phyloP scores from a whole-genome alignment of 92 coral and sea anemone genomes.

The Epizoanthus fatuus region DNA sequence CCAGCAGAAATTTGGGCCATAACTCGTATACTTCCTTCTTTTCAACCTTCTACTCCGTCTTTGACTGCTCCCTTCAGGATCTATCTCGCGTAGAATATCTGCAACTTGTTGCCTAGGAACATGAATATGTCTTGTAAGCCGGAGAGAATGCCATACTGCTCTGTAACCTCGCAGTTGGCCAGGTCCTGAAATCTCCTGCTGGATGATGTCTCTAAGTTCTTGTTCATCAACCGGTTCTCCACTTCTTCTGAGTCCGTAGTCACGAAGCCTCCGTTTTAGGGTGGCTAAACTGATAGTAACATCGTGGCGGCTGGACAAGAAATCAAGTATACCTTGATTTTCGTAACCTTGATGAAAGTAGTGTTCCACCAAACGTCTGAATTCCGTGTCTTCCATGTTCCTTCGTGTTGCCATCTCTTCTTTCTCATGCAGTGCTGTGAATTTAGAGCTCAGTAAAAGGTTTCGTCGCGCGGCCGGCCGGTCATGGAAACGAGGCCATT shows the following conservation, averaged over 20 bases:
- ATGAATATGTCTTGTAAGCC: slow-evolving; percentile 47
- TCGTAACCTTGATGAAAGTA: slow-evolving; percentile 61
- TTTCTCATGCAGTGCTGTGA: too few species aligned
- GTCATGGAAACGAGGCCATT: too few species aligned
- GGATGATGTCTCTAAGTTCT: slow-evolving; percentile 13
- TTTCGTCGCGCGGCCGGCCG: too few species aligned
- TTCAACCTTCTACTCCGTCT: slow-evolving; percentile 52
- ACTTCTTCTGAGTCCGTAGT: slow-evolving; percentile 47
- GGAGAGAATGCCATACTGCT: slow-evolving; percentile 60
- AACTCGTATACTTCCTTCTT: slow-evolving; percentile 42
- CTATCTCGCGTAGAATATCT: slow-evolving; percentile 43
- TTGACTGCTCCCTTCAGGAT: slow-evolving; percentile 56
- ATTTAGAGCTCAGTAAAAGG: too few species aligned
- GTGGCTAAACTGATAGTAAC: slow-evolving; percentile 42
- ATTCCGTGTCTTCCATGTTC: slow-evolving; percentile 6
- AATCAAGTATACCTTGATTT: slow-evolving; percentile 56
- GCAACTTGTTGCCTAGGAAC: slow-evolving; percentile 56
- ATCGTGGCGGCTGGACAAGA: slow-evolving; percentile 51
- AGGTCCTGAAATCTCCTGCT: slow-evolving; percentile 49
- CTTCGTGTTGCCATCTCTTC: neutral
- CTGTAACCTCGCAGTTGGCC: slow-evolving; percentile 61
- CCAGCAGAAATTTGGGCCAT: slow-evolving; percentile 67
- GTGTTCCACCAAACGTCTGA: slow-evolving; percentile 11
- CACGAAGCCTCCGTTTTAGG: slow-evolving; percentile 51
- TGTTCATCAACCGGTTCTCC: slow-evolving; percentile 32